Evolutionary conservation across 2,888 invertebrate genomes (phyloP).

Genomic region (Ennomos quercinarius): DNA sequence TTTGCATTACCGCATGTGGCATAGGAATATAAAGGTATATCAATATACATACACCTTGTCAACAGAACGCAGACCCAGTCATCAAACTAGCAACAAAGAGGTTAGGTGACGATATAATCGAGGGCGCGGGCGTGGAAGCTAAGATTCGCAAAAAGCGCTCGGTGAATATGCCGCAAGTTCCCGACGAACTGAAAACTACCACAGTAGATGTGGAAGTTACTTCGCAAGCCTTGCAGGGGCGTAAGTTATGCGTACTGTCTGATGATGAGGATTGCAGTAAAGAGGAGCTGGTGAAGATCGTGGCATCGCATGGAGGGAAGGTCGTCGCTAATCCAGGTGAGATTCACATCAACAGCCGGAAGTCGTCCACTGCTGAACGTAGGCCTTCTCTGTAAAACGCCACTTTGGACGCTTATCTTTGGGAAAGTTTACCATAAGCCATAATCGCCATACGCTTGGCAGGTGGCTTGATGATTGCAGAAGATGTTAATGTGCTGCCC

Average conservation of each 20-base stretch:
- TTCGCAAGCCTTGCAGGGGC: slow-evolving; percentile 62
- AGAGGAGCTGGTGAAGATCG: slow-evolving; percentile 59
- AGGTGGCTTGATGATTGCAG: too few relatives aligned
- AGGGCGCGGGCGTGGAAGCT: slow-evolving; percentile 32
- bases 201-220: slow-evolving; percentile 49
- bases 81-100: slow-evolving; percentile 65
- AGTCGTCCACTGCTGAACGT: too few relatives aligned
- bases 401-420: too few relatives aligned
- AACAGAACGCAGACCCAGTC: slow-evolving; percentile 61
- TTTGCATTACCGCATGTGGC: too few relatives aligned
- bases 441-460: too few relatives aligned
- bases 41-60: neutral
- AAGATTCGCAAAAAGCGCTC: slow-evolving; percentile 58
- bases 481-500: too few relatives aligned
- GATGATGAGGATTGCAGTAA: slow-evolving; percentile 66
- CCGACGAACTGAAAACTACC: slow-evolving; percentile 59
- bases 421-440: too few relatives aligned
- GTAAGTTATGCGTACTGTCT: slow-evolving; percentile 67
- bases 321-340: slow-evolving; percentile 68
- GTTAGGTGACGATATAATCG: slow-evolving; percentile 57
- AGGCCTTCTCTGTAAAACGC: too few relatives aligned
- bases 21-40: neutral
- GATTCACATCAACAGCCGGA: too few relatives aligned
- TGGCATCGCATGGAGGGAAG: slow-evolving; percentile 69
- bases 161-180: slow-evolving; percentile 56